phyloP scores from a whole-genome alignment of 2,888 invertebrate species.

The Microctonus hyperodae region DNA sequence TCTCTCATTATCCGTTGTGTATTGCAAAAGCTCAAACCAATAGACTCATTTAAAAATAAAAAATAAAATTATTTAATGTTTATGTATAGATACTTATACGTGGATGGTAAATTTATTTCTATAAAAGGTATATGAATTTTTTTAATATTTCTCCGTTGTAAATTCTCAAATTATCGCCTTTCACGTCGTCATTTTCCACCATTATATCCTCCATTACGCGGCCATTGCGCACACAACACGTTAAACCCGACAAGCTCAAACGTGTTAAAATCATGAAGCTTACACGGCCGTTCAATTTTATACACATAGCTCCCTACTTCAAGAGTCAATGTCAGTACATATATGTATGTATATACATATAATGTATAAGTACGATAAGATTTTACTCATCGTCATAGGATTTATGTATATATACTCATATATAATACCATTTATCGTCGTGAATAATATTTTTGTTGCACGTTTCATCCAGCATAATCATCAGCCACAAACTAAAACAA shows the following conservation, averaged over 20 bases:
- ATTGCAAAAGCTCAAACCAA: neutral
- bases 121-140: slow-evolving; percentile 8
- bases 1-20: neutral
- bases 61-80: neutral
- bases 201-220: slow-evolving; percentile 12
- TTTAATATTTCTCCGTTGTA: slow-evolving; percentile 7
- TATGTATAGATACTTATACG: neutral
- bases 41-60: neutral
- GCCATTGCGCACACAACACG: neutral
- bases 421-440: slow-evolving; percentile 16
- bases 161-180: slow-evolving; percentile 24
- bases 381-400: neutral
- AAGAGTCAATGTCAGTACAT: slow-evolving; percentile 15
- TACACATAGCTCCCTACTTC: neutral
- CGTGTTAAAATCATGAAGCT: slow-evolving; percentile 13
- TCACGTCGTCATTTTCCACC: slow-evolving; percentile 23
- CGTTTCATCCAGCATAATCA: slow-evolving; percentile 17
- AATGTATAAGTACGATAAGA: slow-evolving; percentile 15
- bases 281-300: neutral
- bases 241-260: neutral
- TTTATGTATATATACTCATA: slow-evolving; percentile 1
- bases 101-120: neutral
- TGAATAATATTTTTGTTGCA: slow-evolving; percentile 17
- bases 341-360: neutral
- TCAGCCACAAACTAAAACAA: slow-evolving; percentile 1